Evolutionary conservation across 64 coral and sea anemone species (phyloP).

Genomic region (Pachyseris speciosa): DNA sequence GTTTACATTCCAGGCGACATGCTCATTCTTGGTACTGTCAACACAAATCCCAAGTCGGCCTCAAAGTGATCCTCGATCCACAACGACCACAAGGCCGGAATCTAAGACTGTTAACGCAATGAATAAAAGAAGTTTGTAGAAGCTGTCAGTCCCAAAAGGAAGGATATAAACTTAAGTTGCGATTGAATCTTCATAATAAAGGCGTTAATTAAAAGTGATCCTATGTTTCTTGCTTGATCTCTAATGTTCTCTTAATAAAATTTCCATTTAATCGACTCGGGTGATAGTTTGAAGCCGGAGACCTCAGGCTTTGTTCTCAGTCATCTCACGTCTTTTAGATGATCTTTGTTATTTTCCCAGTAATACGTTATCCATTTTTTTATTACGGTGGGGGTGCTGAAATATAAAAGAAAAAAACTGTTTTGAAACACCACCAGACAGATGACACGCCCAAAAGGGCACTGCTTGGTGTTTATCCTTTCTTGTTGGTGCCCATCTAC

Average conservation of each 20-base stretch:
- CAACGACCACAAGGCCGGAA: background rate
- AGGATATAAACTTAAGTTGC: background rate
- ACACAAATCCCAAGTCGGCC: background rate
- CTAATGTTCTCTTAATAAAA: background rate
- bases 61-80: background rate
- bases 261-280: no score
- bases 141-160: background rate
- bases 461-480: no score
- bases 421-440: no score
- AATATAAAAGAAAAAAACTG: no score
- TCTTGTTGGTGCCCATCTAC: no score
- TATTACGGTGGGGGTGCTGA: no score
- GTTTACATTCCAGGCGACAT: conserved; percentile 57
- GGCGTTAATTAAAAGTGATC: conserved; percentile 1
- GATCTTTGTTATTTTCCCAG: no score
- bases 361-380: no score
- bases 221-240: background rate
- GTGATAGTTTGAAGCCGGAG: no score
- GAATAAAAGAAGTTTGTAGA: background rate
- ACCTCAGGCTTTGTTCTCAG: no score
- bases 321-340: no score
- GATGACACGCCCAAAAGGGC: no score
- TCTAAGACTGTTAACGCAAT: background rate
- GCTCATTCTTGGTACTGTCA: conserved; percentile 45
- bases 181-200: background rate